Evolutionary conservation across 2,797 vertebrate species (phyloP).

Genomic region (Hydrolagus colliei): DNA sequence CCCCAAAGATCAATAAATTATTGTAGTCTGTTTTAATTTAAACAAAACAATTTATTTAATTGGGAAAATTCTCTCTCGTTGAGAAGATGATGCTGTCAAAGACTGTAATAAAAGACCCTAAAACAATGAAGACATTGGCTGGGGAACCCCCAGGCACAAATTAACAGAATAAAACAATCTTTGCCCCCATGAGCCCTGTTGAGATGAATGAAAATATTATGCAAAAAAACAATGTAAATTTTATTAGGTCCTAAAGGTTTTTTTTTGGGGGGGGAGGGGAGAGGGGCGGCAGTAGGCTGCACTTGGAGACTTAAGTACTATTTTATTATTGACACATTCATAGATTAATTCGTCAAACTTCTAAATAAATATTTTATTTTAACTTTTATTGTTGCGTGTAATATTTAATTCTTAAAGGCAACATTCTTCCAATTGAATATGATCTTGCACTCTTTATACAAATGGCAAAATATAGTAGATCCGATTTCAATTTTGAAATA

Average conservation of each 20-base stretch:
- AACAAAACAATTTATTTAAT: constrained; percentile 61
- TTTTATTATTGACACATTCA: constrained; percentile 6
- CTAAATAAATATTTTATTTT: background rate
- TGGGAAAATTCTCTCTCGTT: constrained; percentile 56
- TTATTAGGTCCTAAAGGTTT: constrained; percentile 8
- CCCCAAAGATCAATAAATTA: constrained; percentile 32
- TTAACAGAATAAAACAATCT: constrained; percentile 77
- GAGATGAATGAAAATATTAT: constrained; percentile 93
- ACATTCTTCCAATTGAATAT: background rate
- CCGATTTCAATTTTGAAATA: constrained; percentile 11
- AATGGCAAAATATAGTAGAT: background rate
- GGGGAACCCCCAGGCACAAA: constrained; percentile 65
- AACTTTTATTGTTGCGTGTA: background rate
- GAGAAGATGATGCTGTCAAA: constrained; percentile 68
- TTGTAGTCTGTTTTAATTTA: constrained; percentile 39
- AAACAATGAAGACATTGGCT: constrained; percentile 87
- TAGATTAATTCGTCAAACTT: background rate
- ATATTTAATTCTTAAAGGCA: background rate
- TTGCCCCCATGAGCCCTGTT: constrained; percentile 74
- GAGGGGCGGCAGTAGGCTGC: background rate
- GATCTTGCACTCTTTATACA: background rate
- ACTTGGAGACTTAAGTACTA: constrained; percentile 5
- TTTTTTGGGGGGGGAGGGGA: background rate
- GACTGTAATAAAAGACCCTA: constrained; percentile 73
- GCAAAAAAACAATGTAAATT: constrained; percentile 54